Evolutionary conservation across 2,888 invertebrate species (phyloP), one percentile per base, ranked within the genome.

Genomic region (Mythimna lalbum): DNA sequence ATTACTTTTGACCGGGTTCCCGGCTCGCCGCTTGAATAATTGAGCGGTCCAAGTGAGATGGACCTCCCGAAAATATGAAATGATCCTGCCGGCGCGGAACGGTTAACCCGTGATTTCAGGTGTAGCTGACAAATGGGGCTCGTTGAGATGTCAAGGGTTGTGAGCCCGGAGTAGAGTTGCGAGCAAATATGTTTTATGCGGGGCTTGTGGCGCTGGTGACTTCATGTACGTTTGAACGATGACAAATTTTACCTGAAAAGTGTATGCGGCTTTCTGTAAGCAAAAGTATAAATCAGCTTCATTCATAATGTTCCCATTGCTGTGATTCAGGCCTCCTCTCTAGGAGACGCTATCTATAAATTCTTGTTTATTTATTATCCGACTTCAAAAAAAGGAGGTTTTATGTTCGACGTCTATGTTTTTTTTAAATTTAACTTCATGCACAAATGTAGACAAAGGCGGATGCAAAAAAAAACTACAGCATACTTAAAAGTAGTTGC

Each of bases 51-150:
- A 90, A 92, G 93, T 93, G 92, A 93, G 93, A 93, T 93, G 93
- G 91, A 93, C 91, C 79, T 89, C 87, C 90, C 86, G 92, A 92
- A 94, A 94, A 93, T 95, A 94, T 95, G 94, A 93, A 93, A 94
- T 93, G 94, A 91, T 92, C 91, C 90, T 91, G 92, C 92, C 70
- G 69, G 88, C 87, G 87, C 86, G 88, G 88, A 78, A 81, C 85
- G 81, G 86, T 87, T 86, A 84, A 77, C 82, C 81, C 75, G 85
- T 80, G 85, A 85, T 84, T 83, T 83, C 83, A 84, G 81, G 83
- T 88, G 86, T 64, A 68, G 67, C 82, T 80, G 89, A 92, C 88
- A 91, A 90, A 91, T 90, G 87, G 84, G 84, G 80, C 78, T 81
- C 85, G 86, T 84, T 73, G 83, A 83, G 74, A 81, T 80, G 78